These are phyloP conservation scores for Corythoichthys intestinalis DNA, from an alignment of 2,113 vertebrate species.

Conservation along the genomic window DNA sequence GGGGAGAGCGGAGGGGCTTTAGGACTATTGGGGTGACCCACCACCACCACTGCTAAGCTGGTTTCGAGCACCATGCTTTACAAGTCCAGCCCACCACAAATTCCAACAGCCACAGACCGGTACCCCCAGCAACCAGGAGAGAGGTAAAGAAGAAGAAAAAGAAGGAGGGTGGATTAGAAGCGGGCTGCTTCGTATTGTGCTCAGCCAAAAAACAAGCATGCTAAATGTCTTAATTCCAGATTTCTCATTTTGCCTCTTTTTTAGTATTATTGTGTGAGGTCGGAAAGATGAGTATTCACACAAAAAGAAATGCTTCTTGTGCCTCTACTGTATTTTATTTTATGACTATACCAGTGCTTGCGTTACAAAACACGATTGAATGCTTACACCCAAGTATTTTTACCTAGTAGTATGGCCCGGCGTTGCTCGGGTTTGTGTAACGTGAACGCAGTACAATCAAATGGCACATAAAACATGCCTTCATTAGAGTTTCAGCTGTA, in stretches of 20 bases:
- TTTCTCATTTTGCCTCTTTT: not conserved
- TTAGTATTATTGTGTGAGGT: not conserved
- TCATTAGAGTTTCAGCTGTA: too few relatives aligned
- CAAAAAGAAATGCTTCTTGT: not conserved
- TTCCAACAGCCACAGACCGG: constrained; percentile 67
- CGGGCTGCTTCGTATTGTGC: constrained; percentile 19
- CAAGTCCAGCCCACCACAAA: constrained; percentile 66
- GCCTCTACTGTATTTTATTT: not conserved
- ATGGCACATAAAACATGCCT: too few relatives aligned
- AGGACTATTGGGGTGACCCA: constrained; percentile 49
- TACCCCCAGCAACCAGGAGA: constrained; percentile 67
- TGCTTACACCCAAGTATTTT: not conserved
- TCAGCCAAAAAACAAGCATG: constrained; percentile 10
- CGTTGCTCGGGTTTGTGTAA: too few relatives aligned
- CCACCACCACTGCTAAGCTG: constrained; percentile 38
- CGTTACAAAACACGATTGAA: not conserved
- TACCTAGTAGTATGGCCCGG: too few relatives aligned
- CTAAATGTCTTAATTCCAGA: not conserved
- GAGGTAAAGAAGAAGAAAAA: constrained; percentile 42
- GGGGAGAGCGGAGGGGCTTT: constrained; percentile 53
- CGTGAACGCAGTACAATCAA: too few relatives aligned
- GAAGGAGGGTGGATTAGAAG: constrained; percentile 34
- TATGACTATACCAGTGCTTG: not conserved
- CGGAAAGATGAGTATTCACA: not conserved
- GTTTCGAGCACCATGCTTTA: constrained; percentile 58